Evolutionary conservation across 2,113 vertebrate genomes (phyloP).

Genomic region (Sminthopsis crassicaudata): DNA sequence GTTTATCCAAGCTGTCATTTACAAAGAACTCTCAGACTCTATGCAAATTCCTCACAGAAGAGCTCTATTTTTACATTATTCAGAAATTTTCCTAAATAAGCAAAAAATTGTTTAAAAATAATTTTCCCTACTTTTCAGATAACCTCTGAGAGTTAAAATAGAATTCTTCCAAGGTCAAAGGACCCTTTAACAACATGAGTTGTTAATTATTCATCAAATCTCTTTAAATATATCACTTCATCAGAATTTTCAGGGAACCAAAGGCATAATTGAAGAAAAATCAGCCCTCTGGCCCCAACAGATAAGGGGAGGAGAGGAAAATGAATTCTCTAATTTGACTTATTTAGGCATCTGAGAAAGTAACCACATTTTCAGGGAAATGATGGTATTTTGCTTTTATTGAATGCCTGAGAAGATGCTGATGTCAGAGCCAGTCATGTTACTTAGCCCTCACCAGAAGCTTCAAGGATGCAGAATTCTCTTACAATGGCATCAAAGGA

Average conservation of each 20-base stretch:
- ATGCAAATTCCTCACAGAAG: background rate
- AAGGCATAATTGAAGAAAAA: constrained; percentile 13
- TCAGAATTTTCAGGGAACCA: constrained; percentile 50
- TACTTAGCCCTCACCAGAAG: constrained; percentile 37
- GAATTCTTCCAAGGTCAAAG: background rate
- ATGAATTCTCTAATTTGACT: constrained; percentile 20
- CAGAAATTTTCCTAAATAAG: background rate
- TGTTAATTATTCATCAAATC: background rate
- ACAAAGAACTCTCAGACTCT: background rate
- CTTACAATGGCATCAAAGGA: constrained; percentile 83
- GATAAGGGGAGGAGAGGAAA: background rate
- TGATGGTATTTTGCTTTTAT: constrained; percentile 2
- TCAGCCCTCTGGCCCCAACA: background rate
- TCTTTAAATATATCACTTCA: constrained; percentile 14
- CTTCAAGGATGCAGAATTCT: constrained; percentile 61
- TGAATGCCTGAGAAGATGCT: constrained; percentile 54
- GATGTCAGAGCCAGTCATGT: constrained; percentile 26
- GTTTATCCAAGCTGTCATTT: background rate
- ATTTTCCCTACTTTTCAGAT: background rate
- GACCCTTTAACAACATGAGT: constrained; percentile 28
- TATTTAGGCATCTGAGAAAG: constrained; percentile 53
- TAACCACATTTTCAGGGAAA: background rate
- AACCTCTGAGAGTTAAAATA: constrained; percentile 37
- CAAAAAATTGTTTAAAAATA: background rate
- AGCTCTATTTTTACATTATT: background rate